Evolutionary conservation across 2,797 vertebrate species (phyloP), one percentile per base, ranked within the genome.

Genomic region (Myotis vivesi): DNA sequence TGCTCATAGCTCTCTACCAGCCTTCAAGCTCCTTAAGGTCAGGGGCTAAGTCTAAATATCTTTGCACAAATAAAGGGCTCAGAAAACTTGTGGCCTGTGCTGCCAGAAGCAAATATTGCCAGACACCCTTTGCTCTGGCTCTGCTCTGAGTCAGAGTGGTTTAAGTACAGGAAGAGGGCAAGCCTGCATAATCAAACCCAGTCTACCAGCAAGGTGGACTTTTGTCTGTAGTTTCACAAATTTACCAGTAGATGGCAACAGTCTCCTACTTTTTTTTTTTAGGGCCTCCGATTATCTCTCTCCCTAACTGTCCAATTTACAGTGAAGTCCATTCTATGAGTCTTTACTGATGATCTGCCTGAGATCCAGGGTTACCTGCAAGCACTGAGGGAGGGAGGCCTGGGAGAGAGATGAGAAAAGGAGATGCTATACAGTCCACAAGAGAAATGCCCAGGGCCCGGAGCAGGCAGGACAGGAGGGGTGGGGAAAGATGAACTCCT

Each of bases 191-290:
- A 33, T 28, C 16, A 33, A 83, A 55, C 33, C 16, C 17, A 33
- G 0, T 19, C 30, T 10, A 13, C 1, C 53, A 20, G 5, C 53
- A 75, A 30, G 30, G 15, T 3, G 4, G 17, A 55, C 28, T 57
- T 41, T 77, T 64, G 53, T 1, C 23, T 87, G 89, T 88, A 91
- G 72, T 92, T 92, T n/a, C n/a, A 69, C 0, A 0, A 0, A 3
- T 0, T 1, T 1, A 73, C 89, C 96, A 95, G 92, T 20, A 97
- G 96, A 75, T 82, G 95, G 87, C 73, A 91, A 57, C 20, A 62
- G 51, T 64, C 57, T 36, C 59, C 77, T 41, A n/a, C 30, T 28
- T 28, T 59, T 59, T 51, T 12, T 82, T 33, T 62, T 89, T 33
- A 44, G 44, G 30, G 30, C 62, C 55, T 64, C 19, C 22, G 9